Conservation (phyloP, 2,888 invertebrate genomes). For the Xanthia togata region DNA sequence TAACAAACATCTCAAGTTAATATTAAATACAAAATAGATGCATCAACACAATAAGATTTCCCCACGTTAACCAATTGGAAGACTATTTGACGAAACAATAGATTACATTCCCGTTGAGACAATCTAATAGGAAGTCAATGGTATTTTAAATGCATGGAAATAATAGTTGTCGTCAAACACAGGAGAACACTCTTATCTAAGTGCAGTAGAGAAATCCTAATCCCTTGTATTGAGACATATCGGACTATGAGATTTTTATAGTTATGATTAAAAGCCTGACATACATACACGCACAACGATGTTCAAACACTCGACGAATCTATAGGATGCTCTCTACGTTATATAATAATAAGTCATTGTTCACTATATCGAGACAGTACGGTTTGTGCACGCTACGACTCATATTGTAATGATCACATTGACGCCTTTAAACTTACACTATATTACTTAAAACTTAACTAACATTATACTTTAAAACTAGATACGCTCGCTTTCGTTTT, state of each 20-base stretch:
- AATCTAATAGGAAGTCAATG: conserved; percentile 69
- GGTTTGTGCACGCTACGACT: conserved; percentile 89
- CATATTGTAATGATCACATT: conserved; percentile 88
- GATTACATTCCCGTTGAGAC: conserved; percentile 65
- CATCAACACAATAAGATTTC: conserved; percentile 75
- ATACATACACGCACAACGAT: conserved; percentile 85
- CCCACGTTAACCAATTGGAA: conserved; percentile 84
- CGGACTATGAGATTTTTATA: conserved; percentile 83
- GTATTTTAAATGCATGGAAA: conserved; percentile 71
- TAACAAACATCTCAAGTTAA: conserved; percentile 64
- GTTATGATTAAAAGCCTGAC: conserved; percentile 86
- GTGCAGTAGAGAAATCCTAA: conserved; percentile 84
- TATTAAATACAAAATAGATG: conserved; percentile 72
- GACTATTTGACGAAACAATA: conserved; percentile 78
- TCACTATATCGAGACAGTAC: conserved; percentile 83
- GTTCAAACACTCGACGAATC: conserved; percentile 85
- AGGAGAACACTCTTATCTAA: conserved; percentile 75
- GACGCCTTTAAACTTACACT: conserved; percentile 86
- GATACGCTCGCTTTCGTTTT: conserved; percentile 84
- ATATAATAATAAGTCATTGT: conserved; percentile 79
- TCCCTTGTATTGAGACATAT: conserved; percentile 85
- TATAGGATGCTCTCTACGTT: conserved; percentile 85
- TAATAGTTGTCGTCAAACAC: conserved; percentile 63
- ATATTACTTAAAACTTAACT: conserved; percentile 79
- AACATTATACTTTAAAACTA: conserved; percentile 81